A percentile compares a stretch with the other conserved stretches of the same genome.
Evolutionary conservation across 2,888 invertebrate species (phyloP).

Genomic region (Caenorhabditis sp.): DNA sequence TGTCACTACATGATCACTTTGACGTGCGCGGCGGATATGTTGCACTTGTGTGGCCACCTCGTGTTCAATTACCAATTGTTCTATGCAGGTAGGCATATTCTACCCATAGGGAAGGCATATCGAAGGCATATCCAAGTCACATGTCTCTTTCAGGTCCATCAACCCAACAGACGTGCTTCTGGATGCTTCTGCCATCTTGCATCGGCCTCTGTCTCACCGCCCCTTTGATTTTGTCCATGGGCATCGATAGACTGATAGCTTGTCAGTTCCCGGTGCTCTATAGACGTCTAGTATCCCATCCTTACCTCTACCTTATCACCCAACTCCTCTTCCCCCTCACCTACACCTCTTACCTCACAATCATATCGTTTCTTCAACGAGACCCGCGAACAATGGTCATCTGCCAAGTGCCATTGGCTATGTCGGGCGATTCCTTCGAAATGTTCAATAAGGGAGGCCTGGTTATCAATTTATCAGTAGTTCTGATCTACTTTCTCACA

Average conservation of each 20-base stretch:
- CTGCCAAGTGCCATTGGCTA: conserved; percentile 43
- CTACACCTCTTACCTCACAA: conserved; percentile 28
- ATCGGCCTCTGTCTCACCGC: conserved; percentile 31
- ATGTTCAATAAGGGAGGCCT: conserved; percentile 25
- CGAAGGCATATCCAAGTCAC: too few relatives aligned
- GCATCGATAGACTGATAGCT: conserved; percentile 30
- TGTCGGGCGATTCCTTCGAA: conserved; percentile 41
- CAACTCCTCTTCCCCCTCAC: conserved; percentile 23
- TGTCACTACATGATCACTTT: conserved; percentile 49
- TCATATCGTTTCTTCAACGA: conserved; percentile 32
- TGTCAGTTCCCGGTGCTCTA: conserved; percentile 33
- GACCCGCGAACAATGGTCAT: conserved; percentile 13
- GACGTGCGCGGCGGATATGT: conserved; percentile 33
- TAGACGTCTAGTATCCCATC: conserved; percentile 3
- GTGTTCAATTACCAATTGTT: conserved; percentile 49
- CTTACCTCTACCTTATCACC: conserved; percentile 8
- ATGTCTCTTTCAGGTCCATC: conserved; percentile 14
- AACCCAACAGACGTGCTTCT: conserved; percentile 37
- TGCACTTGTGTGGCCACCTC: conserved; percentile 43
- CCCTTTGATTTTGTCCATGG: conserved; percentile 40
- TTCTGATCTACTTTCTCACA: conserved; percentile 32
- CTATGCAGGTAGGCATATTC: conserved; percentile 32
- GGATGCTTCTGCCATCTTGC: conserved; percentile 46
- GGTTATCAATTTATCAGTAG: conserved; percentile 16
- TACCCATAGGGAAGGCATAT: too few relatives aligned